phyloP scores from a whole-genome alignment of 1,140 invertebrate genomes.

The Protaetia brevitarsis region DNA sequence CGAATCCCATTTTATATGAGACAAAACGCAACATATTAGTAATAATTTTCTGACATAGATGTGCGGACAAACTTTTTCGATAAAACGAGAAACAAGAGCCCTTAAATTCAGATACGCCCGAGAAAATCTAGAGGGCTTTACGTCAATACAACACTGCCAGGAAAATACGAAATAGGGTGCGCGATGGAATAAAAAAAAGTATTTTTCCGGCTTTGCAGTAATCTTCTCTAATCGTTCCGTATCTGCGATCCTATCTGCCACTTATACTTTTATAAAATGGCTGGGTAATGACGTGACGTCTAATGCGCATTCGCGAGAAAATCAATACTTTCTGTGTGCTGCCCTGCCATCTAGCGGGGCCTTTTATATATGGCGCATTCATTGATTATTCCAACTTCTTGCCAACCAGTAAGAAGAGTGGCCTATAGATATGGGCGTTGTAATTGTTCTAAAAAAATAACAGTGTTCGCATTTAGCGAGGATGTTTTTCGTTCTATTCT shows the following conservation, averaged over 20 bases:
- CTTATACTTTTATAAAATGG: slow-evolving; percentile 17
- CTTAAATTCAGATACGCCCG: background rate
- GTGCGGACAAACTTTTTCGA: no score
- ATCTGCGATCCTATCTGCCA: background rate
- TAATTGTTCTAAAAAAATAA: background rate
- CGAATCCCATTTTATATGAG: no score
- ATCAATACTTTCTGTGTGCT: background rate
- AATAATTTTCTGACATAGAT: no score
- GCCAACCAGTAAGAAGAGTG: background rate
- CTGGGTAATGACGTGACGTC: slow-evolving; percentile 15
- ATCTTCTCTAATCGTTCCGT: background rate
- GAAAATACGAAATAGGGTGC: background rate
- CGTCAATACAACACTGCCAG: background rate
- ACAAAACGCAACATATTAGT: no score
- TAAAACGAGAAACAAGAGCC: no score
- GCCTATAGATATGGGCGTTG: slow-evolving; percentile 2
- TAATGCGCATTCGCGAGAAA: background rate
- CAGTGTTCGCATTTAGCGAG: background rate
- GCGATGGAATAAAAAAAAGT: background rate
- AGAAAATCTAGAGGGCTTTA: background rate
- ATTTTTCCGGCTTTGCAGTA: background rate
- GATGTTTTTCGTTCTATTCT: no score
- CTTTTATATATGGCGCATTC: background rate
- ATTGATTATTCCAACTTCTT: background rate
- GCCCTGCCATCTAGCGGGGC: background rate